Conservation (phyloP, 2,113 vertebrate species). For the Brachyhypopomus gauderio region DNA sequence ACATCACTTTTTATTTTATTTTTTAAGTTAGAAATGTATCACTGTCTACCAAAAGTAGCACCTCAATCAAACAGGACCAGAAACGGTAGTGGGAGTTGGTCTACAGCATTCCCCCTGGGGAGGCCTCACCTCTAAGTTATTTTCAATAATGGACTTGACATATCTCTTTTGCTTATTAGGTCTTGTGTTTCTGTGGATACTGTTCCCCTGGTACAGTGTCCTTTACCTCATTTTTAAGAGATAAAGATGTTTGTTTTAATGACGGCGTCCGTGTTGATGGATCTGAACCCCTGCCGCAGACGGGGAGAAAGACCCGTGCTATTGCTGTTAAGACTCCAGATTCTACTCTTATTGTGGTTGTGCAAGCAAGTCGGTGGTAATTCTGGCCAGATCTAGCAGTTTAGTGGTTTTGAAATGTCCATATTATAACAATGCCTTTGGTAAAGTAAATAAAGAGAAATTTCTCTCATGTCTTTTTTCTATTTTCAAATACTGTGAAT, state of each 20-base stretch:
- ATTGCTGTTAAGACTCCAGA: conserved; percentile 38
- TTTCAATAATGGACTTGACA: conserved; percentile 60
- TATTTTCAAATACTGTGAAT: background rate
- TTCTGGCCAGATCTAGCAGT: conserved; percentile 49
- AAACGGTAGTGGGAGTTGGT: conserved; percentile 14
- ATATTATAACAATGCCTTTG: conserved; percentile 69
- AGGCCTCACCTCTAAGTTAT: conserved; percentile 60
- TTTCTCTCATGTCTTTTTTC: background rate
- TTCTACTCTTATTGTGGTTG: conserved; percentile 36
- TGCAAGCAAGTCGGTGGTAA: conserved; percentile 11
- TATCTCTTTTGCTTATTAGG: conserved; percentile 41
- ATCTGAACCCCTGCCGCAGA: conserved; percentile 17
- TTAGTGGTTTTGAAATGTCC: conserved; percentile 69
- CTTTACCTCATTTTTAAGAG: conserved; percentile 60
- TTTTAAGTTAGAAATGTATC: conserved; percentile 27
- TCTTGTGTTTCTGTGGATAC: conserved; percentile 47
- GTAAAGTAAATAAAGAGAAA: conserved; percentile 64
- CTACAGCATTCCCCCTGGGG: conserved; percentile 21
- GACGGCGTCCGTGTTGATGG: conserved; percentile 50
- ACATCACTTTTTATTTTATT: conserved; percentile 8
- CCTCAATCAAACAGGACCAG: conserved; percentile 47
- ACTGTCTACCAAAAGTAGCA: conserved; percentile 42
- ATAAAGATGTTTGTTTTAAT: conserved; percentile 55
- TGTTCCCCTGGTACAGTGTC: conserved; percentile 39
- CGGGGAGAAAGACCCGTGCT: conserved; percentile 32